phyloP scores from a whole-genome alignment of 1,140 invertebrate species.

The Armadillidium nasatum region DNA sequence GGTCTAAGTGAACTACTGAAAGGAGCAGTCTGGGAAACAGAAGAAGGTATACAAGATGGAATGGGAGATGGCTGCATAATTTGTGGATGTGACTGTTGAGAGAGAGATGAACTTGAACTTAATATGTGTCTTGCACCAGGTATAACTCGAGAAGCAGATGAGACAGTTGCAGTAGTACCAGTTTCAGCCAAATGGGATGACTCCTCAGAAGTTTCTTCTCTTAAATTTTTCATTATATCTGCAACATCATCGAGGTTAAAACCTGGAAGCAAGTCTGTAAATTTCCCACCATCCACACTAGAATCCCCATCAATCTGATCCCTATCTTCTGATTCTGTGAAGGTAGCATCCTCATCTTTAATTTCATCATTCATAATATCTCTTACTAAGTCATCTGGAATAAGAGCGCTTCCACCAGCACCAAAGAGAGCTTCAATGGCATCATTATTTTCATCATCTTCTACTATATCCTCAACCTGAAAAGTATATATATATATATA shows the following conservation, averaged over 20 bases:
- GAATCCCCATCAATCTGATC: slow-evolving; percentile 30
- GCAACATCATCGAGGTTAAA: slow-evolving; percentile 47
- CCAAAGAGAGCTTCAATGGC: slow-evolving; percentile 55
- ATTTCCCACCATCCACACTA: slow-evolving; percentile 42
- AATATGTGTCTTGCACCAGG: background rate
- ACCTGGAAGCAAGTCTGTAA: slow-evolving; percentile 46
- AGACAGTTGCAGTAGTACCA: background rate
- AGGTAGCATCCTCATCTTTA: slow-evolving; percentile 47
- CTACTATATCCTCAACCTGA: slow-evolving; percentile 61
- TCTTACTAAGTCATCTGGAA: slow-evolving; percentile 67
- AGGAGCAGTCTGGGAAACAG: background rate
- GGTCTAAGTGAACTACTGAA: slow-evolving; percentile 15
- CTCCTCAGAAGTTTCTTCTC: slow-evolving; percentile 41
- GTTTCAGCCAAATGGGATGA: slow-evolving; percentile 21
- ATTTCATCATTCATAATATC: slow-evolving; percentile 68
- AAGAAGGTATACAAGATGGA: background rate
- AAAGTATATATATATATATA: slow-evolving; percentile 45
- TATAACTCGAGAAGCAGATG: background rate
- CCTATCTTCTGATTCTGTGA: slow-evolving; percentile 38
- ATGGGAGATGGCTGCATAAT: slow-evolving; percentile 21
- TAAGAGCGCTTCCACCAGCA: slow-evolving; percentile 62
- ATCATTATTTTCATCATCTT: slow-evolving; percentile 61
- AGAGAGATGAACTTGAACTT: background rate
- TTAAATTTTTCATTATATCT: slow-evolving; percentile 43
- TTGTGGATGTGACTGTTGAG: slow-evolving; percentile 17